phyloP scores from a whole-genome alignment of 1,140 invertebrate species.

The Aphelenchoides avenae region DNA sequence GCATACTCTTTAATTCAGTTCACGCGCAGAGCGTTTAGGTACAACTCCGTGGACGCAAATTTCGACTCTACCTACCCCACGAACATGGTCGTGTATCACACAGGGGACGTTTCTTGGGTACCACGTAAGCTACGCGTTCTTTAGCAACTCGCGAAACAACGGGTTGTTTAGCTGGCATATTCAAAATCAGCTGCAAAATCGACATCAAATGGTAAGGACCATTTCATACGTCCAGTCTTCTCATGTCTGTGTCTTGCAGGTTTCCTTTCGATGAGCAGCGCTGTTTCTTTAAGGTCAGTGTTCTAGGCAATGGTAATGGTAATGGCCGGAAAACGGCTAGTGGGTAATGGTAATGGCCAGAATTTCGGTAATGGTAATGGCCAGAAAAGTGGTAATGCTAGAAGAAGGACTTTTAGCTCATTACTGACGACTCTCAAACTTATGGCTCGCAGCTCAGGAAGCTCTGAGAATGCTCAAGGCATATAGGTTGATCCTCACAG shows the following conservation, averaged over 20 bases:
- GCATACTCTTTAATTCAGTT: not conserved
- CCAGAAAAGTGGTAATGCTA: too few species aligned
- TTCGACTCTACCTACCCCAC: conserved; percentile 59
- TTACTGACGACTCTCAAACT: not conserved
- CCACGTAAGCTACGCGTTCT: too few species aligned
- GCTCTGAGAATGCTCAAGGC: too few species aligned
- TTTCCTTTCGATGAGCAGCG: conserved; percentile 55
- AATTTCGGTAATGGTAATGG: too few species aligned
- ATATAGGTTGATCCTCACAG: too few species aligned
- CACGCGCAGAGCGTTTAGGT: conserved; percentile 3
- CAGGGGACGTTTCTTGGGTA: conserved; percentile 54
- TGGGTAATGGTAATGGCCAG: too few species aligned
- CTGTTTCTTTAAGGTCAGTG: conserved; percentile 60
- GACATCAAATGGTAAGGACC: conserved; percentile 55
- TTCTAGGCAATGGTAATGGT: too few species aligned
- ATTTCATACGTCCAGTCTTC: conserved; percentile 68
- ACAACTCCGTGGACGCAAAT: conserved; percentile 53
- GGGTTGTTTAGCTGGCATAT: too few species aligned
- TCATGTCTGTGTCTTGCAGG: conserved; percentile 7
- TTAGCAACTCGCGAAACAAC: too few species aligned
- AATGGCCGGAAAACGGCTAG: too few species aligned
- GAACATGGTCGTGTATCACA: conserved; percentile 56
- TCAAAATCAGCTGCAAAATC: conserved; percentile 59
- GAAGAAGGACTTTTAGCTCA: too few species aligned
- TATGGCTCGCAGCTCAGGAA: too few species aligned